Conservation (phyloP, 2,113 vertebrate genomes). For the Verasper variegatus region DNA sequence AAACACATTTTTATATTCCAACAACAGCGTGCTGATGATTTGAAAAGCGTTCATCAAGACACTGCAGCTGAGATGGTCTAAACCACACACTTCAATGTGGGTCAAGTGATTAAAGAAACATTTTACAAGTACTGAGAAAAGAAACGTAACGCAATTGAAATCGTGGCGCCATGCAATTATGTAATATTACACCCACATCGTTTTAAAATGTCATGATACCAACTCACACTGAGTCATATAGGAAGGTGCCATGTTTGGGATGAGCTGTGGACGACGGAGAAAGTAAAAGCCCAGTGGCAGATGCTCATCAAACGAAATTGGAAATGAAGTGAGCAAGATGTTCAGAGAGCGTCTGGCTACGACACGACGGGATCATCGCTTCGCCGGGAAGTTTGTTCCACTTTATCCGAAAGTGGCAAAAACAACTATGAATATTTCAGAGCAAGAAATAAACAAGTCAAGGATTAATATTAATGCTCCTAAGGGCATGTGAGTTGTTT, state of each 20-base stretch:
- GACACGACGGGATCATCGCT: slow-evolving; percentile 40
- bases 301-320: slow-evolving; percentile 69
- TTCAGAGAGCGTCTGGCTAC: slow-evolving; percentile 52
- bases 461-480: slow-evolving; percentile 82
- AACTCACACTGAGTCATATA: background rate
- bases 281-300: slow-evolving; percentile 42
- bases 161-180: background rate
- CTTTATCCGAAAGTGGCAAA: slow-evolving; percentile 74
- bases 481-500: slow-evolving; percentile 69
- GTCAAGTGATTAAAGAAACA: slow-evolving; percentile 40
- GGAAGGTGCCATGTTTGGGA: slow-evolving; percentile 14
- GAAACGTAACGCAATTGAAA: background rate
- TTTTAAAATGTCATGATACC: slow-evolving; percentile 7
- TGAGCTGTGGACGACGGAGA: background rate
- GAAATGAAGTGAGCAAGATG: slow-evolving; percentile 64
- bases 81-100: slow-evolving; percentile 17
- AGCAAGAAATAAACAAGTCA: slow-evolving; percentile 78
- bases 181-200: background rate
- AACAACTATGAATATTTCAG: slow-evolving; percentile 83
- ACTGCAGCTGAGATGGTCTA: background rate
- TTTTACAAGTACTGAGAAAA: slow-evolving; percentile 10
- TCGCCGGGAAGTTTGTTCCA: slow-evolving; percentile 73
- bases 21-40: slow-evolving; percentile 26
- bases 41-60: slow-evolving; percentile 16
- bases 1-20: slow-evolving; percentile 18